phyloP scores from a whole-genome alignment of 2,888 invertebrate species.

The Ptilodon capucinus region DNA sequence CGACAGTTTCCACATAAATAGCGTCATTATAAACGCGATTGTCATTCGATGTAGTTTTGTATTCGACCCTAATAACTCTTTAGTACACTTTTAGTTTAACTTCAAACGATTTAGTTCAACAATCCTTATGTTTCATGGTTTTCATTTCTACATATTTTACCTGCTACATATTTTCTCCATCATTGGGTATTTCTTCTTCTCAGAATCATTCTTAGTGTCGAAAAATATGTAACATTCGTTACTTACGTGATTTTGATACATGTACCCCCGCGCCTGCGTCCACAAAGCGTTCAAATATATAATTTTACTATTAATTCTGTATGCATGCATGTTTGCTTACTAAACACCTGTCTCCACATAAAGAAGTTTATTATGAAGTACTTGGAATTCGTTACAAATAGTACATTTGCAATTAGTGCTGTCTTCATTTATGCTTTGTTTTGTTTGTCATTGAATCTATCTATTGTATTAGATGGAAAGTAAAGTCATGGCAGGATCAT shows the following conservation, averaged over 20 bases:
- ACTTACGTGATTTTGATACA: neutral
- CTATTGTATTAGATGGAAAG: neutral
- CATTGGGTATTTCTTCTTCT: neutral
- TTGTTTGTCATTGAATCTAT: neutral
- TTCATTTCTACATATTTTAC: no score
- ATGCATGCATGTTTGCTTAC: conserved; percentile 25
- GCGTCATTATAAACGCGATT: neutral
- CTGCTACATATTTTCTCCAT: no score
- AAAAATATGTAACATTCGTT: no score
- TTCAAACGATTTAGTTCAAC: no score
- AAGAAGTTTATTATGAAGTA: conserved; percentile 16
- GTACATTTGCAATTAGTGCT: conserved; percentile 12
- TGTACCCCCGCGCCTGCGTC: neutral
- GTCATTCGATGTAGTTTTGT: neutral
- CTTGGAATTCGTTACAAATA: conserved; percentile 20
- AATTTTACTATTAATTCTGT: neutral
- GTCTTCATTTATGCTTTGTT: neutral
- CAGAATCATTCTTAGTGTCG: neutral
- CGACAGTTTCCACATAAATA: conserved; percentile 32
- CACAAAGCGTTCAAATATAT: neutral
- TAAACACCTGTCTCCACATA: conserved; percentile 39
- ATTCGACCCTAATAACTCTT: neutral
- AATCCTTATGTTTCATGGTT: neutral
- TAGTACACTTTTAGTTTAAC: no score
- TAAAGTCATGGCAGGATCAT: neutral